These are phyloP conservation scores for Phthorimaea operculella DNA, from an alignment of 1,140 invertebrate species.

Conservation along the genomic window DNA sequence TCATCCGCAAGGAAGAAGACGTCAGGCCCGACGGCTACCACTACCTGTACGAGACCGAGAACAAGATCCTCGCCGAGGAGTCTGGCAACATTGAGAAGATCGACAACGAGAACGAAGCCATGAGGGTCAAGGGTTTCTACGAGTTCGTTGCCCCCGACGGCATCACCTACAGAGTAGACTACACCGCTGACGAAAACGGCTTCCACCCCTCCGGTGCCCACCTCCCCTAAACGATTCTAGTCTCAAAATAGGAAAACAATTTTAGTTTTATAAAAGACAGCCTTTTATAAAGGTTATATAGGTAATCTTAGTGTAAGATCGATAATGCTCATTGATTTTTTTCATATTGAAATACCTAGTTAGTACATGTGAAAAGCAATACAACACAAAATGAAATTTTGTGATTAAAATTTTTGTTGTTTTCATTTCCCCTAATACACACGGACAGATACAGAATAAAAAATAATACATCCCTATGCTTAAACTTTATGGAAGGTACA, in stretches of 20 bases:
- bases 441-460: too few species aligned
- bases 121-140: conserved; percentile 70
- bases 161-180: conserved; percentile 73
- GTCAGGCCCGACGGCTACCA: conserved; percentile 59
- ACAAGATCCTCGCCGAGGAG: conserved; percentile 71
- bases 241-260: neutral
- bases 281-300: too few species aligned
- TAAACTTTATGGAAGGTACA: too few species aligned
- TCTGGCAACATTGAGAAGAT: conserved; percentile 60
- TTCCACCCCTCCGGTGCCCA: conserved; percentile 71
- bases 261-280: too few species aligned
- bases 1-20: conserved; percentile 54
- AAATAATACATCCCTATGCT: too few species aligned
- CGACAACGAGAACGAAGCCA: conserved; percentile 64
- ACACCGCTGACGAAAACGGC: conserved; percentile 76
- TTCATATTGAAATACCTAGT: too few species aligned
- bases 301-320: too few species aligned
- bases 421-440: too few species aligned
- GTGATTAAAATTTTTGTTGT: too few species aligned
- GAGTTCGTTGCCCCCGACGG: conserved; percentile 74
- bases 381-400: too few species aligned
- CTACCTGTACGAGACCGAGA: conserved; percentile 72
- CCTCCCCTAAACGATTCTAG: conserved; percentile 42
- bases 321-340: too few species aligned
- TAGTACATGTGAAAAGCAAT: too few species aligned